These are phyloP conservation scores for Valencia hispanica DNA, from an alignment of 2,797 vertebrate genomes.

Conservation along the genomic window DNA sequence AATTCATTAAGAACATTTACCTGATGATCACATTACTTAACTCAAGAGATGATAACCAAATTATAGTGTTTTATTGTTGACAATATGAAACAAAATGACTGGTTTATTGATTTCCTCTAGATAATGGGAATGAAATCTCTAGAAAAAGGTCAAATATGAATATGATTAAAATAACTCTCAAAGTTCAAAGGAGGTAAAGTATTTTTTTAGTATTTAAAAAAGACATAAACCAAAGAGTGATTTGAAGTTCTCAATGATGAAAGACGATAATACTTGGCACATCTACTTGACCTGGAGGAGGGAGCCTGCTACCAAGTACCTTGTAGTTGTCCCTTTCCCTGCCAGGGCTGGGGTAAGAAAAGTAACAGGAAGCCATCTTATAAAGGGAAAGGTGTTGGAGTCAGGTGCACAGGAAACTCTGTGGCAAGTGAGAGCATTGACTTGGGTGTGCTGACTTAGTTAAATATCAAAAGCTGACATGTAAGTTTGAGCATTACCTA, in stretches of 20 bases:
- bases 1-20: constrained; percentile 45
- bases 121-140: not conserved
- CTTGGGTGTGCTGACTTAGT: too few species aligned
- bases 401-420: too few species aligned
- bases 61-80: constrained; percentile 2
- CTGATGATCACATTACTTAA: constrained; percentile 30
- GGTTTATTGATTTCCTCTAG: not conserved
- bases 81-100: constrained; percentile 3
- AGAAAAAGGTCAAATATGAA: not conserved
- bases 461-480: too few species aligned
- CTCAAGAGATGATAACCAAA: constrained; percentile 26
- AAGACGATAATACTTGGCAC: not conserved
- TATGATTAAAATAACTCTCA: not conserved
- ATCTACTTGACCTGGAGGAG: not conserved
- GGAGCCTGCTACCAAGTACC: not conserved
- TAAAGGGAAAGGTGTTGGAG: too few species aligned
- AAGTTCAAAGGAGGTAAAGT: not conserved
- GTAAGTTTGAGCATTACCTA: too few species aligned
- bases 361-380: too few species aligned
- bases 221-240: too few species aligned
- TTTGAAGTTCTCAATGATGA: not conserved
- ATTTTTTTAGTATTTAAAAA: not conserved
- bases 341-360: too few species aligned
- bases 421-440: too few species aligned
- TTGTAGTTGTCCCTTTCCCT: too few species aligned